These are phyloP conservation scores for Ectemnius lituratus DNA, from an alignment of 2,888 invertebrate species.

Conservation along the genomic window DNA sequence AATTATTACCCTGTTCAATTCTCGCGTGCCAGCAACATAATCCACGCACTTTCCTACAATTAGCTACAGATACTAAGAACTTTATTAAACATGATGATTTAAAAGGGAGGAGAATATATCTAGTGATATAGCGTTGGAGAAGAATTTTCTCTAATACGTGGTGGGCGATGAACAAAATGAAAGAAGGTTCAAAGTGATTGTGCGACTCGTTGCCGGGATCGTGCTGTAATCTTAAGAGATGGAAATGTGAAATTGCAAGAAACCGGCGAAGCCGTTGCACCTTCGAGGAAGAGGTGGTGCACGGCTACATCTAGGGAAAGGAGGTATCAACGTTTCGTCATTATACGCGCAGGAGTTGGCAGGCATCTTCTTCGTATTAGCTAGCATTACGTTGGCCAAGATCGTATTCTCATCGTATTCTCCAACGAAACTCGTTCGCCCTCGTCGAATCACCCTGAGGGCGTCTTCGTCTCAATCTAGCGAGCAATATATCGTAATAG, in stretches of 20 bases:
- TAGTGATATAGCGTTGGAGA: no score
- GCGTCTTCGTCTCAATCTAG: no score
- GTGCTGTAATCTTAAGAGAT: constrained; percentile 20
- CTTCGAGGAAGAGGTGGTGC: constrained; percentile 4
- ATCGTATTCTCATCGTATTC: background rate
- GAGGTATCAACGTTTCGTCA: constrained; percentile 30
- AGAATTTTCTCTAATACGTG: background rate
- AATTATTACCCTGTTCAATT: no score
- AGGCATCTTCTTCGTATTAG: constrained; percentile 16
- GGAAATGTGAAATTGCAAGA: constrained; percentile 26
- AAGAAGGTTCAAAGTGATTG: constrained; percentile 3
- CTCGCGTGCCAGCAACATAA: no score
- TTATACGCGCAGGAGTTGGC: constrained; percentile 20
- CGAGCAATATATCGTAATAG: no score
- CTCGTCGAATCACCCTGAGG: no score
- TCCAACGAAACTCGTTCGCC: no score
- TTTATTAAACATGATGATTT: no score
- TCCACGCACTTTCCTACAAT: no score
- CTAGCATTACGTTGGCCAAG: constrained; percentile 21
- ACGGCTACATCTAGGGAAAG: constrained; percentile 16
- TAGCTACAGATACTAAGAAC: no score
- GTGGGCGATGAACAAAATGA: background rate
- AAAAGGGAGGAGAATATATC: no score
- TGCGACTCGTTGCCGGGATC: constrained; percentile 5
- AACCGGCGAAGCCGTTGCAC: background rate